Conservation (phyloP, 2,797 vertebrate species). For the Thamnophis elegans region DNA sequence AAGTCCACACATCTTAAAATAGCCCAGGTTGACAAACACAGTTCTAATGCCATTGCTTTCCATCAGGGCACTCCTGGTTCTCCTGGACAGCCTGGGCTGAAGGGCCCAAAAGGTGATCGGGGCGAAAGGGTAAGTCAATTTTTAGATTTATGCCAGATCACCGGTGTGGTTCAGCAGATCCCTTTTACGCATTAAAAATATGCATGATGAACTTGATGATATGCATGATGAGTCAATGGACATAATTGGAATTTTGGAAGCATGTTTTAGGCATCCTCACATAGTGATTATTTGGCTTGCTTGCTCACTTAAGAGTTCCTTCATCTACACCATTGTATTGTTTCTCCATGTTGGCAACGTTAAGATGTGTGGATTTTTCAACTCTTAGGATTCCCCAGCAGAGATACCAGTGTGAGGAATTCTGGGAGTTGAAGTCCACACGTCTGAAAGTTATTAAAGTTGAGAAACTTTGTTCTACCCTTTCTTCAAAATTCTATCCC, state of each 20-base stretch:
- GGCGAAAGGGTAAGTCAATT: conserved; percentile 75
- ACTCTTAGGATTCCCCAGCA: neutral
- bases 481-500: neutral
- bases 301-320: neutral
- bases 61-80: conserved; percentile 75
- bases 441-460: neutral
- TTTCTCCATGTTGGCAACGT: neutral
- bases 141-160: neutral
- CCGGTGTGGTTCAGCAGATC: neutral
- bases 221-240: neutral
- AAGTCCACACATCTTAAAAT: neutral
- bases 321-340: neutral
- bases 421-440: neutral
- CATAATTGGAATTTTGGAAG: neutral
- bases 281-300: neutral
- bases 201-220: neutral
- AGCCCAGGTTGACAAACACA: neutral
- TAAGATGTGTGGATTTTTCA: neutral
- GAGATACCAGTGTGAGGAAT: neutral
- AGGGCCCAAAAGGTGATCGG: conserved; percentile 78
- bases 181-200: neutral
- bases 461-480: neutral
- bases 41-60: neutral
- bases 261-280: neutral
- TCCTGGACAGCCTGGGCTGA: conserved; percentile 67